A percentile compares a stretch with the other conserved stretches of the same genome.
Conservation (phyloP, 2,113 vertebrate species). For the Hydrolagus affinis region DNA sequence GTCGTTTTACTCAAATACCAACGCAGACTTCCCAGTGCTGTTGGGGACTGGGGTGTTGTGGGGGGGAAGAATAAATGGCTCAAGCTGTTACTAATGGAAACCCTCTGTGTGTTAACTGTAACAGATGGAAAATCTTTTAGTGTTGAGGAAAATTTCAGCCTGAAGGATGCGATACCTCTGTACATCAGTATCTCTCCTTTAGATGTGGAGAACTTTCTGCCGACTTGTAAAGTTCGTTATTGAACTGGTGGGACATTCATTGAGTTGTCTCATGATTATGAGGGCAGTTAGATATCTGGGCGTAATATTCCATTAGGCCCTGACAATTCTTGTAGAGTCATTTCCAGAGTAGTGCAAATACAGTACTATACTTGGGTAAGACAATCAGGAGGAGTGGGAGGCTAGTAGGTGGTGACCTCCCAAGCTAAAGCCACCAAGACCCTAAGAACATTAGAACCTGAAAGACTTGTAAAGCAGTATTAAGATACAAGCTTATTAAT, state of each 20-base stretch:
- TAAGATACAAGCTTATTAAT: too few species aligned
- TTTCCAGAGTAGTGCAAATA: too few species aligned
- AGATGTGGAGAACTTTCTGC: not conserved
- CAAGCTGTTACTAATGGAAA: not conserved
- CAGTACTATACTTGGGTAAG: too few species aligned
- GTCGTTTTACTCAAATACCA: not conserved
- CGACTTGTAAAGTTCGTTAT: conserved; percentile 40
- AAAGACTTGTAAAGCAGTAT: too few species aligned
- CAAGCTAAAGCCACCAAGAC: too few species aligned
- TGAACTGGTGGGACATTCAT: conserved; percentile 40
- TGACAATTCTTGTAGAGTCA: too few species aligned
- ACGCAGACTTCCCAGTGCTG: not conserved
- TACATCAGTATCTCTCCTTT: not conserved
- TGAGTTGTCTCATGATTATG: conserved; percentile 48
- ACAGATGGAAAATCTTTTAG: not conserved
- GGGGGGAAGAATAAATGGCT: not conserved
- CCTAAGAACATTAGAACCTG: too few species aligned
- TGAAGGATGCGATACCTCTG: not conserved
- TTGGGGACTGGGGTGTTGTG: not conserved
- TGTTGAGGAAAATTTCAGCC: not conserved
- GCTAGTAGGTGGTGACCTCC: too few species aligned
- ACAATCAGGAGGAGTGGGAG: too few species aligned
- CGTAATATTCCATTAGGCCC: too few species aligned
- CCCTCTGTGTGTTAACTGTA: not conserved
- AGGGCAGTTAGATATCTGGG: conserved; percentile 18